These are phyloP conservation scores for Gisinianus flammeolus DNA, from an alignment of 2,888 invertebrate species.

Conservation along the genomic window DNA sequence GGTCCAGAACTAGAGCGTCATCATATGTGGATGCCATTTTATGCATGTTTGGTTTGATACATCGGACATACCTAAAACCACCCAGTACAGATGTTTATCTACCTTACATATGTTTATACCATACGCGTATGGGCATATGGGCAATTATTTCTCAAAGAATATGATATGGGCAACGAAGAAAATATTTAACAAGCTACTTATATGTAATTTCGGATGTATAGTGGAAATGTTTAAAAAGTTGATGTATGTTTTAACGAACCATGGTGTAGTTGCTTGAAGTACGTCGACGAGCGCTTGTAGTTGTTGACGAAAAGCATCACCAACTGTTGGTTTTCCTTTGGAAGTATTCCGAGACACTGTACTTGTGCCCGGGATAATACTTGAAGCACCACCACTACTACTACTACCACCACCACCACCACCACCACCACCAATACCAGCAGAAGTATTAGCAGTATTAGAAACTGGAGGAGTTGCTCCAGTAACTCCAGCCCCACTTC, in stretches of 20 bases:
- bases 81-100: not conserved
- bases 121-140: not conserved
- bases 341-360: slow-evolving; percentile 82
- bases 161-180: not conserved
- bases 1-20: slow-evolving; percentile 80
- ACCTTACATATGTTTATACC: not conserved
- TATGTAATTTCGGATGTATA: no score
- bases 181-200: no score
- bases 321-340: slow-evolving; percentile 87
- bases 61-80: slow-evolving; percentile 79
- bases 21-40: slow-evolving; percentile 82
- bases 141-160: not conserved
- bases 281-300: slow-evolving; percentile 87
- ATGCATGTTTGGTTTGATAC: slow-evolving; percentile 88
- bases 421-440: not conserved
- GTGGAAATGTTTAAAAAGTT: no score
- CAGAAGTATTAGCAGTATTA: not conserved
- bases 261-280: slow-evolving; percentile 85
- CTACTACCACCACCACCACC: not conserved
- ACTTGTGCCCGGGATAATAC: slow-evolving; percentile 60
- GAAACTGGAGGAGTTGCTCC: not conserved
- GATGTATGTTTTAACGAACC: slow-evolving; percentile 65
- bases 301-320: slow-evolving; percentile 87
- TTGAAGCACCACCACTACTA: slow-evolving; percentile 1
- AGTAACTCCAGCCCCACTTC: not conserved